These are phyloP conservation scores for Oasisia sp. DNA, from an alignment of 2,888 invertebrate genomes.

Conservation along the genomic window DNA sequence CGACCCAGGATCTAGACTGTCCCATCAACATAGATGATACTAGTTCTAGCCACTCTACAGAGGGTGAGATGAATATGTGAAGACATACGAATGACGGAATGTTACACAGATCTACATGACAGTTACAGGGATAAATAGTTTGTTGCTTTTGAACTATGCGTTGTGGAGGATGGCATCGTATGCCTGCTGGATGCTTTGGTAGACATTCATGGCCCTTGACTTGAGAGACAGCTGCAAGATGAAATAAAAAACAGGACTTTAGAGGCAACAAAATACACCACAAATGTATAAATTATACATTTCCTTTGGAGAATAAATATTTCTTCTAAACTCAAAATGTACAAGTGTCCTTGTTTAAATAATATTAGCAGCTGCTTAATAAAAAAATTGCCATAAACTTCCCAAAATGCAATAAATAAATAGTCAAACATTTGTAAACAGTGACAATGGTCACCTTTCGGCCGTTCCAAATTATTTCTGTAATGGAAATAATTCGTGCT, in stretches of 20 bases:
- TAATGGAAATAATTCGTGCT: too few relatives aligned
- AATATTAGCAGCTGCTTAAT: too few relatives aligned
- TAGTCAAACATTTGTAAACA: too few relatives aligned
- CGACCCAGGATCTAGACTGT: neutral
- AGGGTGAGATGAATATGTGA: neutral
- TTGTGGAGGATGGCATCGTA: conserved; percentile 79
- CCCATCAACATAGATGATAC: neutral
- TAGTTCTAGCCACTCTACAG: neutral
- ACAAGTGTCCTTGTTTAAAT: neutral
- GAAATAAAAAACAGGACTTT: conserved; percentile 30
- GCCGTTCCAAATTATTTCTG: too few relatives aligned
- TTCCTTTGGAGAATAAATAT: neutral
- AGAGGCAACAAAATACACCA: neutral
- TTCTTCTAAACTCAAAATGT: neutral
- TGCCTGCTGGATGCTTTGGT: conserved; percentile 88
- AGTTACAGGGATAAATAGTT: neutral
- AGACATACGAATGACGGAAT: neutral
- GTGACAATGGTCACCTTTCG: too few relatives aligned
- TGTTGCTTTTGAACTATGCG: conserved; percentile 24
- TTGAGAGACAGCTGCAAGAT: conserved; percentile 80
- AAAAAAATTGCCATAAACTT: too few relatives aligned
- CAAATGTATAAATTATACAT: neutral
- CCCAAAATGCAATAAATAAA: too few relatives aligned
- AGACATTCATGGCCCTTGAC: conserved; percentile 92
- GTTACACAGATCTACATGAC: neutral